Percentiles rank a stretch among this genome's conserved stretches.
Conservation (phyloP, 2,888 invertebrate species). For the Asteroscopus sphinx region DNA sequence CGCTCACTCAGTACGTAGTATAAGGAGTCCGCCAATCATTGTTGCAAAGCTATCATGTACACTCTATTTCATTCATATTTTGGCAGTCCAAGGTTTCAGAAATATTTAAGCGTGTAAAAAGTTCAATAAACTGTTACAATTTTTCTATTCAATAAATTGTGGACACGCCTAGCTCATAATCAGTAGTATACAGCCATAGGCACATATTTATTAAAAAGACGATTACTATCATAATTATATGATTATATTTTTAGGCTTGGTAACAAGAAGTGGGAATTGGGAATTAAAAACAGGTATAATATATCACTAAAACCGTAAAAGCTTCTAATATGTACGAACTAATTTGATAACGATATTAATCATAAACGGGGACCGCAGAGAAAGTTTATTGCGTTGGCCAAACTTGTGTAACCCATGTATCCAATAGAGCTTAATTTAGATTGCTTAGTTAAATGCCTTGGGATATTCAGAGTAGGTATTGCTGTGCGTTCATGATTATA, state of each 20-base stretch:
- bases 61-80: too few species aligned
- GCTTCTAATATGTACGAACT: slow-evolving; percentile 38
- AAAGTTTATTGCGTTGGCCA: slow-evolving; percentile 64
- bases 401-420: slow-evolving; percentile 61
- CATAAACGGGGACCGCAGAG: slow-evolving; percentile 53
- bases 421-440: slow-evolving; percentile 64
- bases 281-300: slow-evolving; percentile 12
- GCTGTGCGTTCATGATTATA: slow-evolving; percentile 4
- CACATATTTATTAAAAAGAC: too few species aligned
- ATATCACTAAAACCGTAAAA: slow-evolving; percentile 19
- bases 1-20: too few species aligned
- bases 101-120: too few species aligned
- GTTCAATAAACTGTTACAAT: too few species aligned
- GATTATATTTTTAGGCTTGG: background rate
- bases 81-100: too few species aligned
- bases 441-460: slow-evolving; percentile 61
- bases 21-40: too few species aligned
- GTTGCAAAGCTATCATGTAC: too few species aligned
- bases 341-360: slow-evolving; percentile 63
- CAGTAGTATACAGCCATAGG: too few species aligned
- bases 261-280: slow-evolving; percentile 19
- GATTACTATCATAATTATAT: background rate
- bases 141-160: too few species aligned
- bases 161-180: too few species aligned
- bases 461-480: slow-evolving; percentile 58